Base-by-base conservation (phyloP, 2,888 invertebrate genomes). In the Lasioglossum lativentre region DNA sequence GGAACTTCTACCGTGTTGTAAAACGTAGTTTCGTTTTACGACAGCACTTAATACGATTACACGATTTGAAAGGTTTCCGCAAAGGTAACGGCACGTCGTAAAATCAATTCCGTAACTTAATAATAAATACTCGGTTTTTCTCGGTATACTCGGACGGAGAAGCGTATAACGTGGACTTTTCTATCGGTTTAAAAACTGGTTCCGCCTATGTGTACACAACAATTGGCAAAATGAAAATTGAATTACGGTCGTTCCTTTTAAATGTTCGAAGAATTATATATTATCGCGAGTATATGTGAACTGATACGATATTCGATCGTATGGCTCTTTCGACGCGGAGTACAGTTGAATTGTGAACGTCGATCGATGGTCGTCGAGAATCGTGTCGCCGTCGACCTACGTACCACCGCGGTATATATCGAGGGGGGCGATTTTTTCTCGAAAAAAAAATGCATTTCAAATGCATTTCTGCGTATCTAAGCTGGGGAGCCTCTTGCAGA, bases 81-180 rank as follows among this genome's bases (percentile, higher is more conserved):
- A 68, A 40, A 38, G 47, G 42, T 66, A 83, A 75, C 66, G 75
- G 63, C 70, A 70, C 40, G 38, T 19, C 19, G 70, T 42, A 30
- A 82, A 81, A 86, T 89, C 85, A 85, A 88, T 88, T 85, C 68
- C 23, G 19, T 83, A 89, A 89, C 75, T 86, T 30, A 82, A 84
- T 88, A 79, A 71, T 30, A 34, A 59, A 30, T 59, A 45, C n/a
- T 52, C 34, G 45, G 80, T 71, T 74, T 74, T 66, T 40, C 42
- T 30, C 12, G 27, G 27, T 10, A 6, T 38, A n/a, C n/a, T 42
- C 52, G 12, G 12, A 27, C n/a, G 27, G 8, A 5, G 19, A 8
- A 16, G 68, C 52, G 27, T 3, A 14, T 34, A 74, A 45, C 77
- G 45, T n/a, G 79, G 12, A 74, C 40, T 68, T 45, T 59, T 23